Percentiles rank a stretch among this genome's conserved stretches.
These are phyloP conservation scores for Drosophila putrida DNA, from an alignment of 2,888 invertebrate species.

Conservation along the genomic window DNA sequence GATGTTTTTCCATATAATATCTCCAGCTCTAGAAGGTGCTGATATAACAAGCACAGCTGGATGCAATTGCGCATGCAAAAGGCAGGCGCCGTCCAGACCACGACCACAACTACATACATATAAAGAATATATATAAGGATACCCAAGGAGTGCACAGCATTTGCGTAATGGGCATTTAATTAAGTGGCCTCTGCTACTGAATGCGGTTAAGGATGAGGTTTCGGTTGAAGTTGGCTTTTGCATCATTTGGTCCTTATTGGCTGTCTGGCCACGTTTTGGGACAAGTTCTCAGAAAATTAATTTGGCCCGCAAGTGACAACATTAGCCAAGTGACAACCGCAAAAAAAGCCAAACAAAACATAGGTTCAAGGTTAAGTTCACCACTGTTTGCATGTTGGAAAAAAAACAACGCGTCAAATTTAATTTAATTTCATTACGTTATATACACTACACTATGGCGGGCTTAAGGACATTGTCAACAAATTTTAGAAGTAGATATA, in stretches of 20 bases:
- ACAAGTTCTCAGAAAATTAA: constrained; percentile 32
- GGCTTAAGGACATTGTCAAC: not conserved
- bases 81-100: constrained; percentile 9
- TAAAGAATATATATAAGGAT: constrained; percentile 19
- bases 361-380: constrained; percentile 19
- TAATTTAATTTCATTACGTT: constrained; percentile 16
- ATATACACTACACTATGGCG: not conserved
- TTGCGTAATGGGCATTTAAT: constrained; percentile 44
- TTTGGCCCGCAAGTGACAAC: constrained; percentile 16
- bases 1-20: too few species aligned
- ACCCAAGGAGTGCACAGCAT: constrained; percentile 13
- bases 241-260: constrained; percentile 1
- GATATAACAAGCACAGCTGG: constrained; percentile 43
- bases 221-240: not conserved
- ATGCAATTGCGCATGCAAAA: constrained; percentile 19
- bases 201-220: not conserved
- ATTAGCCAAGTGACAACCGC: constrained; percentile 18
- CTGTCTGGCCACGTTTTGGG: constrained; percentile 18
- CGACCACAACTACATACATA: not conserved
- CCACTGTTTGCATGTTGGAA: not conserved
- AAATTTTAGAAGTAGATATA: not conserved
- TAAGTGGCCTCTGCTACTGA: constrained; percentile 29
- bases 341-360: not conserved
- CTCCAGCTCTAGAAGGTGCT: not conserved
- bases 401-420: constrained; percentile 5